Conservation (phyloP, 2,888 invertebrate species). For the Gerris lacustris region DNA sequence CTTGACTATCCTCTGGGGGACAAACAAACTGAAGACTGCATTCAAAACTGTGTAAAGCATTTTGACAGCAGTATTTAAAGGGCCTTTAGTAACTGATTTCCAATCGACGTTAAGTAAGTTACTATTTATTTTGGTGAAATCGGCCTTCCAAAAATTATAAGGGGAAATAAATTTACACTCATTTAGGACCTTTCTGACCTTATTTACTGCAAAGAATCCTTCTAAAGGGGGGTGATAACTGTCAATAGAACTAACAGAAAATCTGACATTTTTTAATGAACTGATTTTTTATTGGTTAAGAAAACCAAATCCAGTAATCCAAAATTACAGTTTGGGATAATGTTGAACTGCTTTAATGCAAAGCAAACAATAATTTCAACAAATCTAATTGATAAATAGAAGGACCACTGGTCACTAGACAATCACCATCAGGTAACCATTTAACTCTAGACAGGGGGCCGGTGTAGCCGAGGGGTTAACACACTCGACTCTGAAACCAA, state of each 20-base stretch:
- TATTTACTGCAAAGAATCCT: background rate
- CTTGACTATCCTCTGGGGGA: background rate
- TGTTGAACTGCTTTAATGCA: too few species aligned
- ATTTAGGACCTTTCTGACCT: background rate
- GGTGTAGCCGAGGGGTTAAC: too few species aligned
- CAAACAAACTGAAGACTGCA: conserved; percentile 2
- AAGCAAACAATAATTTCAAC: too few species aligned
- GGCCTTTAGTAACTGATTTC: background rate
- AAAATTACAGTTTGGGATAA: too few species aligned
- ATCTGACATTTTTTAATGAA: background rate
- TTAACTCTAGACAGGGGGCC: too few species aligned
- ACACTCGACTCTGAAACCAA: too few species aligned
- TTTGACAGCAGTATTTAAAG: background rate
- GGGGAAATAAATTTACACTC: background rate
- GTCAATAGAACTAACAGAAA: background rate
- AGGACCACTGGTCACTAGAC: too few species aligned
- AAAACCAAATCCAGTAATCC: background rate
- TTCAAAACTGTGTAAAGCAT: background rate
- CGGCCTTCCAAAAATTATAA: conserved; percentile 8
- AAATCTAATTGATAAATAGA: too few species aligned
- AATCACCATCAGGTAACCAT: too few species aligned
- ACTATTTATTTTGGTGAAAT: background rate
- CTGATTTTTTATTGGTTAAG: background rate
- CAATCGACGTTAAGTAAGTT: background rate
- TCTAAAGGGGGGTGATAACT: background rate